phyloP scores from a whole-genome alignment of 2,888 invertebrate genomes.

The Drosophila stalkeri region DNA sequence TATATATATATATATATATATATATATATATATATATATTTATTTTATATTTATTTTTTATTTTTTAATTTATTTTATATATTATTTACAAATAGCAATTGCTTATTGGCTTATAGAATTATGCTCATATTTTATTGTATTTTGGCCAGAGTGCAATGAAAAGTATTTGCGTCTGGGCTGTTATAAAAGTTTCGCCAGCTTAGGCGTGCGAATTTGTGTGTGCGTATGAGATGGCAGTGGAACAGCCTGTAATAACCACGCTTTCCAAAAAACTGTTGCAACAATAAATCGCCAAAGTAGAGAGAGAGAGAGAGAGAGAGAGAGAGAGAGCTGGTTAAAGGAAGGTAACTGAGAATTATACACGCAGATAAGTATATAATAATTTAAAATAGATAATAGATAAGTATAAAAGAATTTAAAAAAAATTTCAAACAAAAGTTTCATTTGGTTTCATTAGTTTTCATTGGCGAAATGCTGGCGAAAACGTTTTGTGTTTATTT shows the following conservation, averaged over 20 bases:
- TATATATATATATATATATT: too few species aligned
- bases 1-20: too few species aligned
- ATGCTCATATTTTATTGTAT: neutral
- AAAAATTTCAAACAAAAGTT: too few species aligned
- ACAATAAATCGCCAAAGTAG: neutral
- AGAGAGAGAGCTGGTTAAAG: too few species aligned
- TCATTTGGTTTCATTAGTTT: fast-evolving
- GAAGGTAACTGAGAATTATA: too few species aligned
- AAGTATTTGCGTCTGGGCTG: slow-evolving; percentile 2
- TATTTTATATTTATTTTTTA: too few species aligned
- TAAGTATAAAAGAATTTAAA: neutral
- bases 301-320: neutral
- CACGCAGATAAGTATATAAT: too few species aligned
- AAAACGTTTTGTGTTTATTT: slow-evolving; percentile 11
- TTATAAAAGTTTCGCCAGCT: slow-evolving; percentile 39
- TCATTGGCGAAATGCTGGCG: slow-evolving; percentile 6
- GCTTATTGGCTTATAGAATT: neutral
- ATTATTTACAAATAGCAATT: neutral
- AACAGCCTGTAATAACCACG: neutral
- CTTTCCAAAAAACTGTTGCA: slow-evolving; percentile 20
- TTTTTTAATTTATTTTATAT: too few species aligned
- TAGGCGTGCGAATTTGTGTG: slow-evolving; percentile 16
- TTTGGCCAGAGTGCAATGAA: slow-evolving; percentile 1
- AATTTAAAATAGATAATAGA: neutral
- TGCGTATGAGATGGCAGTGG: slow-evolving; percentile 9